Conservation (phyloP, 2,797 vertebrate species). For the Squalus acanthias region DNA sequence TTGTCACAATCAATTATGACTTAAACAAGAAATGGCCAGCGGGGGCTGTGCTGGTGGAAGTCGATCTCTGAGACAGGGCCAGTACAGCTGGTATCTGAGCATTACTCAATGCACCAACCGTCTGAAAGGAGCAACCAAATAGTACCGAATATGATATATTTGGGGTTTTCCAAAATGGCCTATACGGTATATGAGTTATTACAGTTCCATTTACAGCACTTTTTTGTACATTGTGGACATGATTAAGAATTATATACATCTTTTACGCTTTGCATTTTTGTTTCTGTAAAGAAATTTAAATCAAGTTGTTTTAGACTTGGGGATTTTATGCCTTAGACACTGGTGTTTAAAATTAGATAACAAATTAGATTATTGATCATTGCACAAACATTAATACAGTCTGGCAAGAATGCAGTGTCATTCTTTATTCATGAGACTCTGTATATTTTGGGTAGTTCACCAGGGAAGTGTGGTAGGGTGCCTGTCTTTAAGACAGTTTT, state of each 20-base stretch:
- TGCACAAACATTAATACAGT: background rate
- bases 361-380: background rate
- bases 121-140: background rate
- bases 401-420: background rate
- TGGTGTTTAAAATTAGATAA: background rate
- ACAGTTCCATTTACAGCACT: background rate
- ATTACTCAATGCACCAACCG: background rate
- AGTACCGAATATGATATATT: background rate
- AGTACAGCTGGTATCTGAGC: constrained; percentile 46
- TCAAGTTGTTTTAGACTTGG: background rate
- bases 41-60: constrained; percentile 42
- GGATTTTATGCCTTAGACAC: background rate
- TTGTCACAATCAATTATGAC: constrained; percentile 56
- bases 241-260: background rate
- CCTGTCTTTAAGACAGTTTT: background rate
- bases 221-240: background rate
- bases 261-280: background rate
- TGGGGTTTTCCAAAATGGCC: background rate
- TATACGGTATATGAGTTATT: background rate
- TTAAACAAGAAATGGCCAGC: constrained; percentile 53
- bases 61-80: constrained; percentile 40
- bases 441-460: background rate
- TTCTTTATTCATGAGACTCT: background rate
- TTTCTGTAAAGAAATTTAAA: background rate
- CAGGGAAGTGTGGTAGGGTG: no score